Evolutionary conservation across 2,797 vertebrate species (phyloP).

Genomic region (Martes flavigula): DNA sequence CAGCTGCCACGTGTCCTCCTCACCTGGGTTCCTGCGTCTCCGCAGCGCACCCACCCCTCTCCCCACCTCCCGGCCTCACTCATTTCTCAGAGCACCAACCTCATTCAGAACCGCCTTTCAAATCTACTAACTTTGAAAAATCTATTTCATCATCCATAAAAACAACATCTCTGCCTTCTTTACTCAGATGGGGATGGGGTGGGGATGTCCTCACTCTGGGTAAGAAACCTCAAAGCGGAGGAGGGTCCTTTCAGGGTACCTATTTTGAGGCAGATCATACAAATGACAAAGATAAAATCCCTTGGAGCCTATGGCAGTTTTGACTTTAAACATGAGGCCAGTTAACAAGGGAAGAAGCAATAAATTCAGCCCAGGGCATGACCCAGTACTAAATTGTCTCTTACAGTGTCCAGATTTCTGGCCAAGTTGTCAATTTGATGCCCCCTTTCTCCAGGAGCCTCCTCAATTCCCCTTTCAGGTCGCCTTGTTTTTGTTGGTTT

Average conservation of each 20-base stretch:
- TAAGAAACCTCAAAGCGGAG: neutral
- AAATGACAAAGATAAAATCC: constrained; percentile 50
- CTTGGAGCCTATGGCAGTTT: constrained; percentile 50
- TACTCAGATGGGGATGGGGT: neutral
- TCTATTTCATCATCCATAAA: neutral
- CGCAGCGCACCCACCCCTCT: rapidly evolving
- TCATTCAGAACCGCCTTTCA: neutral
- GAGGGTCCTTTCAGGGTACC: neutral
- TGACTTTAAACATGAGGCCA: constrained; percentile 69
- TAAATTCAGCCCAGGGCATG: constrained; percentile 66
- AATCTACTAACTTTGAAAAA: neutral
- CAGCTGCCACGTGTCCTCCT: rapidly evolving
- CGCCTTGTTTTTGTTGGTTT: constrained; percentile 52
- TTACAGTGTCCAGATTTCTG: constrained; percentile 74
- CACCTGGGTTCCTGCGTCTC: neutral
- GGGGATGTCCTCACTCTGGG: neutral
- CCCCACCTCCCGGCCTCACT: rapidly evolving
- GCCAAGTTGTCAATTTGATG: constrained; percentile 65
- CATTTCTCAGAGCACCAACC: neutral
- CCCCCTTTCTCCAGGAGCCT: constrained; percentile 9
- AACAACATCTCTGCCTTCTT: neutral
- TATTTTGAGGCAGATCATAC: constrained; percentile 32
- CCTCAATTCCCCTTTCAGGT: constrained; percentile 4
- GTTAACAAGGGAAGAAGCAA: constrained; percentile 69
- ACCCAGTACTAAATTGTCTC: constrained; percentile 73